Percentiles rank a stretch among this genome's conserved stretches.
Evolutionary conservation across 1,140 invertebrate species (phyloP).

Genomic region (Dreissena rostriformis): DNA sequence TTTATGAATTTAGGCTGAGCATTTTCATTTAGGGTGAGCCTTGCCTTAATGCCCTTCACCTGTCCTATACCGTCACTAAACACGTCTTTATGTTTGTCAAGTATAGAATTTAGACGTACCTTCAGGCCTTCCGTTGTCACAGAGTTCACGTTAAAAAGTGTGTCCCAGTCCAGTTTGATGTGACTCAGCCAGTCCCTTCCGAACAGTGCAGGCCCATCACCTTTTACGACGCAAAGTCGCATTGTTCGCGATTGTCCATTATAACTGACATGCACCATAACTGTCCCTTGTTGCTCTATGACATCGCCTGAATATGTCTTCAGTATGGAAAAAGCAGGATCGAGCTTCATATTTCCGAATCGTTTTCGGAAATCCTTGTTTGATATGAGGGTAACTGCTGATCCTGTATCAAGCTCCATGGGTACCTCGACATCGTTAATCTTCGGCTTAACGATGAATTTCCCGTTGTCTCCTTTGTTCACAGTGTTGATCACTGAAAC

Average conservation of each 20-base stretch:
- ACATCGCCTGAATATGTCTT: conserved; percentile 52
- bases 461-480: neutral
- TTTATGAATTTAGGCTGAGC: conserved; percentile 57
- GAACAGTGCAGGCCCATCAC: conserved; percentile 35
- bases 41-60: conserved; percentile 44
- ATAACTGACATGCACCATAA: conserved; percentile 7
- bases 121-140: neutral
- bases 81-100: neutral
- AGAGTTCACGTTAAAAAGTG: neutral
- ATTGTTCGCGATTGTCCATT: conserved; percentile 30
- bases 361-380: neutral
- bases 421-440: conserved; percentile 10
- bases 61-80: conserved; percentile 17
- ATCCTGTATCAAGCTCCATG: conserved; percentile 58
- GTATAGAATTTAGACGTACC: neutral
- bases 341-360: conserved; percentile 1
- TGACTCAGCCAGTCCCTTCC: conserved; percentile 45
- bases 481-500: neutral
- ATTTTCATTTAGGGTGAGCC: conserved; percentile 36
- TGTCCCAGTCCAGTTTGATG: conserved; percentile 33
- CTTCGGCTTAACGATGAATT: neutral
- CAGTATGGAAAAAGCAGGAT: neutral
- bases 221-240: conserved; percentile 25
- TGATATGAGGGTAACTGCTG: conserved; percentile 38
- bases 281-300: conserved; percentile 3